phyloP scores from a whole-genome alignment of 2,888 invertebrate species.

The Leptogaster cylindrica region DNA sequence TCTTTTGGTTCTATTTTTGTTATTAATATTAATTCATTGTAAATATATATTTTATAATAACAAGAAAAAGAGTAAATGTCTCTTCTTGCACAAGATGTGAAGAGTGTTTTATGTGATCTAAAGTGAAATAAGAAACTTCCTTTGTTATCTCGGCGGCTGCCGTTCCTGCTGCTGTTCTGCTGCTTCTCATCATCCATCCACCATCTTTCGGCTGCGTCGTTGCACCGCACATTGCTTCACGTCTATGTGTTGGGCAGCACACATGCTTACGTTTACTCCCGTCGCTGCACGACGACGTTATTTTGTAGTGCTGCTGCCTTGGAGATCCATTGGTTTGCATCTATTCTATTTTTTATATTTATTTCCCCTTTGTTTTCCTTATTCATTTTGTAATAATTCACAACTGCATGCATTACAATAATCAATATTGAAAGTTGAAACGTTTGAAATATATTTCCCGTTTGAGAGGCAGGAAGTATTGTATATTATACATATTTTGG shows the following conservation, averaged over 20 bases:
- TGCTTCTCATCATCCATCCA: too few relatives aligned
- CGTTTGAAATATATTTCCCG: too few relatives aligned
- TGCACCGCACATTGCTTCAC: background rate
- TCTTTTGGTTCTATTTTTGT: too few relatives aligned
- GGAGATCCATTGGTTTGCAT: slow-evolving; percentile 20
- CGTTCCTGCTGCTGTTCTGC: too few relatives aligned
- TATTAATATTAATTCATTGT: too few relatives aligned
- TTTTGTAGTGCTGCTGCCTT: background rate
- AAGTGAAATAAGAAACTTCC: slow-evolving; percentile 28
- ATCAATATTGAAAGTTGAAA: too few relatives aligned
- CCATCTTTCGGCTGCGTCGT: slow-evolving; percentile 10
- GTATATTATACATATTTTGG: too few relatives aligned
- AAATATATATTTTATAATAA: too few relatives aligned
- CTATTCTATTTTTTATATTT: background rate
- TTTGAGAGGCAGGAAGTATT: too few relatives aligned
- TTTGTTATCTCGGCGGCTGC: slow-evolving; percentile 18
- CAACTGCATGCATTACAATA: too few relatives aligned
- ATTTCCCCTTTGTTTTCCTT: background rate
- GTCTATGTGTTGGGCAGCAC: background rate
- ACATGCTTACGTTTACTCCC: background rate
- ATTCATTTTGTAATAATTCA: too few relatives aligned
- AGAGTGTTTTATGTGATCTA: slow-evolving; percentile 16
- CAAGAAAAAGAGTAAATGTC: slow-evolving; percentile 12
- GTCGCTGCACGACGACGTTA: background rate
- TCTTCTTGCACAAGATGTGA: background rate